phyloP scores from a whole-genome alignment of 2,113 vertebrate species.

The Melanocharis versteri region DNA sequence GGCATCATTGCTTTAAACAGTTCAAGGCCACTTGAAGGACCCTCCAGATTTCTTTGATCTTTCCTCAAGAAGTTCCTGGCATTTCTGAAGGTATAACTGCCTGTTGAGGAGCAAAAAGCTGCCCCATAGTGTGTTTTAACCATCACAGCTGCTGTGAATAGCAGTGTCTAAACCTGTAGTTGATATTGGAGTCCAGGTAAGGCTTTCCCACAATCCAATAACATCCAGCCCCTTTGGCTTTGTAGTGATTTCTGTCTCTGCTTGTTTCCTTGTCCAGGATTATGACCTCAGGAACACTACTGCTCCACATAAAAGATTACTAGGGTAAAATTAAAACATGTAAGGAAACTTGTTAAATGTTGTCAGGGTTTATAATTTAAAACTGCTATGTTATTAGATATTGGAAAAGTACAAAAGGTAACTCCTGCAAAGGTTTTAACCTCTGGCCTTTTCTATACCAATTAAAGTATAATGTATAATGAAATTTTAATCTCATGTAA shows the following conservation, averaged over 20 bases:
- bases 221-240: neutral
- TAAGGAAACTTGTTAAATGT: conserved; percentile 61
- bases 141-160: neutral
- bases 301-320: conserved; percentile 53
- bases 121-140: neutral
- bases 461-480: conserved; percentile 60
- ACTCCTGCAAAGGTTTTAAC: conserved; percentile 39
- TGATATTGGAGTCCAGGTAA: neutral
- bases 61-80: neutral
- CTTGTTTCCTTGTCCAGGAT: conserved; percentile 38
- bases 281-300: conserved; percentile 9
- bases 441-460: conserved; percentile 36
- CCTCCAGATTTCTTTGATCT: conserved; percentile 23
- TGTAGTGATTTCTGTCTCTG: conserved; percentile 12
- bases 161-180: neutral
- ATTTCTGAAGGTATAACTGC: neutral
- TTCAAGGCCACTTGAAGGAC: conserved; percentile 7
- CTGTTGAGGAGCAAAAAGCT: neutral
- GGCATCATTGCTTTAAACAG: neutral
- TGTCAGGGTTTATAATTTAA: conserved; percentile 58
- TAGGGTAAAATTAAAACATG: conserved; percentile 66
- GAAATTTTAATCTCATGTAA: conserved; percentile 70
- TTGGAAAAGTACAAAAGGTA: conserved; percentile 49
- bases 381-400: conserved; percentile 60
- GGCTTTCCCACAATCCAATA: neutral